Evolutionary conservation across 23 tunicate genomes (phyloP), one percentile per base, ranked within the genome.

Genomic region (Styela clava): DNA sequence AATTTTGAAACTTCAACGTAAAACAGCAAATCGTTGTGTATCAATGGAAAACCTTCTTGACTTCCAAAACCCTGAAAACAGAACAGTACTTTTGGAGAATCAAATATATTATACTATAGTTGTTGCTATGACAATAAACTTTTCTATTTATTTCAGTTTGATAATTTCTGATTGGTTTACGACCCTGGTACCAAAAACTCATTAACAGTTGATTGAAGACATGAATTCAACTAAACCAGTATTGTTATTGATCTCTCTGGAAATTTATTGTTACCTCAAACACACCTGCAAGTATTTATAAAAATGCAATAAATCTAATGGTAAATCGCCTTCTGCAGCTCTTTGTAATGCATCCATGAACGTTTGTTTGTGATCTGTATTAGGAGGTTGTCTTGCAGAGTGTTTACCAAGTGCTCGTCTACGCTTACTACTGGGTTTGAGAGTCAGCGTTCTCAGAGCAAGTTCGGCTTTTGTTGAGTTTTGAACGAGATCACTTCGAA

Each of bases 401-500:
- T 89, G 95, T 64, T 89, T 89, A 35, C 95, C 95, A 35, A 89
- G 68, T 12, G 95, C 89, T 68, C 84, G 65, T 69, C 95, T 67
- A 5, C 95, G 84, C 31, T 89, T 89, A 64, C 95, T 89, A 81
- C 95, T 89, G 33, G 95, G 95, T 56, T 89, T 89, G 33, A 89
- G 73, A 7, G 95, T 89, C 2, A 89, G 83, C 25, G 89, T 85
- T 61, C 85, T 68, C 19, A 89, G 71, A 20, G 95, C 95, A 33
- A 89, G 86, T 56, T 89, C 95, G 2, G 95, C 95, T 73, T 82
- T 89, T 63, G 69, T 89, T 68, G 78, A 73, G 69, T 89, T 88
- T 44, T 81, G 86, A 21, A 82, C 86, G 51, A 89, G 78, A 61
- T 89, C 95, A 82, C 95, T 89, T 35, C 88, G 74, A 2, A 89